phyloP scores from a whole-genome alignment of 2,113 vertebrate species.

The Calyptomena viridis region DNA sequence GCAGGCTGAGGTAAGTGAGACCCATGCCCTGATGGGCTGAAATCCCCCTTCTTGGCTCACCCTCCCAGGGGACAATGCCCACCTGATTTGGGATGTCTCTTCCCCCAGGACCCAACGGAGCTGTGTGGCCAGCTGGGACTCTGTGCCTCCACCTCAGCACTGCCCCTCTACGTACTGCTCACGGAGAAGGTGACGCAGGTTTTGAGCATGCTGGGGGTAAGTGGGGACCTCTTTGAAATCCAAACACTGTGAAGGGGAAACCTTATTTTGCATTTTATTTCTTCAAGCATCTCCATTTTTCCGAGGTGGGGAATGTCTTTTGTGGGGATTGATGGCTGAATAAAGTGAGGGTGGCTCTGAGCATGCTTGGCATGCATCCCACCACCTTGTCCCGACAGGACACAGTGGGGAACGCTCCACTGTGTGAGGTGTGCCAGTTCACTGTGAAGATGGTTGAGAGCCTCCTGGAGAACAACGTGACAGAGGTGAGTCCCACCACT shows the following conservation, averaged over 20 bases:
- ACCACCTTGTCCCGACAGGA: neutral
- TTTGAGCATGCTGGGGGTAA: conserved; percentile 32
- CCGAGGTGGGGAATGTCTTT: neutral
- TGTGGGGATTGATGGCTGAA: fast-evolving
- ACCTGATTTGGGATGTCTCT: fast-evolving
- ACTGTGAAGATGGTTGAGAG: conserved; percentile 77
- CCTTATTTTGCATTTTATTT: neutral
- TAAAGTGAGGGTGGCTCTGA: neutral
- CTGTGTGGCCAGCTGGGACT: conserved; percentile 80
- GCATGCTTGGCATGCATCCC: fast-evolving
- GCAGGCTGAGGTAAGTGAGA: conserved; percentile 69
- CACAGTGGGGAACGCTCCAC: neutral
- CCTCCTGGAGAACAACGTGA: conserved; percentile 78
- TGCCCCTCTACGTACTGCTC: conserved; percentile 74
- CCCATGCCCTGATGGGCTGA: fast-evolving
- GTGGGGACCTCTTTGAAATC: neutral
- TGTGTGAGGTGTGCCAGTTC: conserved; percentile 83
- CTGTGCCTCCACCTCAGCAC: conserved; percentile 66
- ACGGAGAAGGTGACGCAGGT: conserved; percentile 57
- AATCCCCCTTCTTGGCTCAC: neutral
- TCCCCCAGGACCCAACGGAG: conserved; percentile 76
- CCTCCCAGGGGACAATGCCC: fast-evolving
- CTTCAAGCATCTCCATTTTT: neutral
- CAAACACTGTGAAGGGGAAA: fast-evolving
- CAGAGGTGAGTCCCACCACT: conserved; percentile 72